Conservation (phyloP, 1,140 invertebrate genomes). For the Potamilus streckersoni region DNA sequence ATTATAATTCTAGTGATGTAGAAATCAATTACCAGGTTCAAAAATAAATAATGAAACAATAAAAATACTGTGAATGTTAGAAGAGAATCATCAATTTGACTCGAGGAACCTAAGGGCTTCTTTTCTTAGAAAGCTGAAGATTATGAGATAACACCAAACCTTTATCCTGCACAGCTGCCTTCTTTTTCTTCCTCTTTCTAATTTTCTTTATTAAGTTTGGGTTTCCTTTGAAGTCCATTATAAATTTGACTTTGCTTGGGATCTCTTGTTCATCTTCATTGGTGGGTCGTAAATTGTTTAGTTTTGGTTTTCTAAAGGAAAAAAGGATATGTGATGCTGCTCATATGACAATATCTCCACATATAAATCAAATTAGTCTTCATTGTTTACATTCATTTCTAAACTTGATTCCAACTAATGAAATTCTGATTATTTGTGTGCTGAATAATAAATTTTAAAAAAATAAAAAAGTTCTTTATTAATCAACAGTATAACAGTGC, state of each 20-base stretch:
- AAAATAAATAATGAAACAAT: too few species aligned
- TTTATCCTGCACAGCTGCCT: slow-evolving; percentile 7
- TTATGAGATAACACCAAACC: not conserved
- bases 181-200: slow-evolving; percentile 22
- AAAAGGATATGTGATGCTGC: too few species aligned
- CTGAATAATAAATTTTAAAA: too few species aligned
- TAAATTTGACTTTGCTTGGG: slow-evolving; percentile 36
- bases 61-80: not conserved
- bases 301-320: not conserved
- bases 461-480: too few species aligned
- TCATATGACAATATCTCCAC: too few species aligned
- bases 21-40: too few species aligned
- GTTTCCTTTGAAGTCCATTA: slow-evolving; percentile 28
- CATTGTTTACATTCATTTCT: too few species aligned
- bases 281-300: slow-evolving; percentile 14
- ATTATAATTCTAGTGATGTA: too few species aligned
- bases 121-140: slow-evolving; percentile 1
- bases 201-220: slow-evolving; percentile 6
- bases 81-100: not conserved
- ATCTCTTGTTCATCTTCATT: slow-evolving; percentile 37
- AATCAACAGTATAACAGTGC: too few species aligned
- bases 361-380: too few species aligned
- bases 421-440: too few species aligned
- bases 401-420: too few species aligned
- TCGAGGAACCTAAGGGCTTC: slow-evolving; percentile 2